A percentile compares a stretch with the other conserved stretches of the same genome.
Conservation (phyloP, 92 coral and sea anemone genomes). For the Montipora capitata region DNA sequence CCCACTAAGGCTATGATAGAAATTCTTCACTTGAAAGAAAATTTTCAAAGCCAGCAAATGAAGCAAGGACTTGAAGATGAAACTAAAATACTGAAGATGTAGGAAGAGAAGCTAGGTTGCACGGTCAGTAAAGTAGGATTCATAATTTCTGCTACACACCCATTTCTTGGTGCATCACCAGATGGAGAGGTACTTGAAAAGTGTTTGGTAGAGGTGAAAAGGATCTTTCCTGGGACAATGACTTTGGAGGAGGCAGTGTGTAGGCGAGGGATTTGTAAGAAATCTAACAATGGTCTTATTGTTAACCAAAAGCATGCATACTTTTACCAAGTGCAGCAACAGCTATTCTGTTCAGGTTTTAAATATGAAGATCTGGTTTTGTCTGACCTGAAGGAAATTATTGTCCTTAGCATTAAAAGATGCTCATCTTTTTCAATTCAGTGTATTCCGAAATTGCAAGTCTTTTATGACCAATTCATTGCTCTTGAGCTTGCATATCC, state of each 20-base stretch:
- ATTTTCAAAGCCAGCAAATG: background rate
- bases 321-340: slow-evolving; percentile 73
- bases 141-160: slow-evolving; percentile 40
- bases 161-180: slow-evolving; percentile 58
- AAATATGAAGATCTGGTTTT: slow-evolving; percentile 19
- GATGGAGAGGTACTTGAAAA: slow-evolving; percentile 35
- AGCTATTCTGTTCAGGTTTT: slow-evolving; percentile 62
- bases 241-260: slow-evolving; percentile 56
- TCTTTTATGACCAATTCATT: too few species aligned
- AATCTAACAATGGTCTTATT: slow-evolving; percentile 42
- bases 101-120: too few species aligned
- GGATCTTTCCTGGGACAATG: slow-evolving; percentile 25
- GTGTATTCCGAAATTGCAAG: too few species aligned
- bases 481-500: slow-evolving; percentile 46
- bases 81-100: too few species aligned
- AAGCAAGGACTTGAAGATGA: background rate
- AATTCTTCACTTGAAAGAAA: background rate
- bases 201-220: slow-evolving; percentile 55
- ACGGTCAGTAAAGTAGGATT: slow-evolving; percentile 43
- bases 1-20: too few species aligned
- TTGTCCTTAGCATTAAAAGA: too few species aligned
- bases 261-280: slow-evolving; percentile 51
- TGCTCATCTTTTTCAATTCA: too few species aligned
- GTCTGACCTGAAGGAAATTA: slow-evolving; percentile 52
- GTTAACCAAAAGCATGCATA: slow-evolving; percentile 66